Base-by-base conservation (phyloP, 2,888 invertebrate genomes). In the Actias luna region DNA sequence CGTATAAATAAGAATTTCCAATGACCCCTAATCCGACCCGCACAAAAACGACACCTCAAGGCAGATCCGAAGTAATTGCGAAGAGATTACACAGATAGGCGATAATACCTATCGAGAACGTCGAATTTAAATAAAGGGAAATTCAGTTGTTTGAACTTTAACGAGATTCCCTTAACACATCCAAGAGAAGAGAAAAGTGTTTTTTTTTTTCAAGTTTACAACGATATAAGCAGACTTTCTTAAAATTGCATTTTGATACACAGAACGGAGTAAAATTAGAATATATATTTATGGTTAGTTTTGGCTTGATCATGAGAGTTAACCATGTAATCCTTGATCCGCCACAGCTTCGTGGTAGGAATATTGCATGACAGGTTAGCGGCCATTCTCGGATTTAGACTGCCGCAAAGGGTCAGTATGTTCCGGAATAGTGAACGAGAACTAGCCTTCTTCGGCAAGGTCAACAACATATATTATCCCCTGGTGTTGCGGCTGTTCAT, bases 81-180 rank as follows among this genome's bases (percentile, higher is more conserved):
- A 63, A 67, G 64, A 69, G 63, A 68, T 71, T 68, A 68, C 63
- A 62, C 64, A 52, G 63, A 71, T 65, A 67, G 64, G 66, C 63
- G 68, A 64, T 66, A 67, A 67, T 69, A 67, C 63, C 65, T 63
- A 69, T 59, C 64, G 61, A 66, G 64, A 63, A 57, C 55, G 59
- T 62, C 58, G 61, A 67, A 65, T 63, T 67, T 63, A 46, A 55
- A 29, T 29, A 55, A 29, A 55, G 55, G 46, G 8, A 29, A 55
- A 55, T 55, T 55, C 29, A 29, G 46, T 50, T 50, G 25, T 50
- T 50, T 55, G 55, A n/a, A 29, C 55, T 55, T 29, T 52, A 52
- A 52, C 52, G 29, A 52, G 52, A 29, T 52, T 52, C 52, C 29
- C 5, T 29, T 29, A 29, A 55, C 29, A 29, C 29, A 29, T 27